phyloP scores from a whole-genome alignment of 2,888 invertebrate species.

The Euzetes globulus region DNA sequence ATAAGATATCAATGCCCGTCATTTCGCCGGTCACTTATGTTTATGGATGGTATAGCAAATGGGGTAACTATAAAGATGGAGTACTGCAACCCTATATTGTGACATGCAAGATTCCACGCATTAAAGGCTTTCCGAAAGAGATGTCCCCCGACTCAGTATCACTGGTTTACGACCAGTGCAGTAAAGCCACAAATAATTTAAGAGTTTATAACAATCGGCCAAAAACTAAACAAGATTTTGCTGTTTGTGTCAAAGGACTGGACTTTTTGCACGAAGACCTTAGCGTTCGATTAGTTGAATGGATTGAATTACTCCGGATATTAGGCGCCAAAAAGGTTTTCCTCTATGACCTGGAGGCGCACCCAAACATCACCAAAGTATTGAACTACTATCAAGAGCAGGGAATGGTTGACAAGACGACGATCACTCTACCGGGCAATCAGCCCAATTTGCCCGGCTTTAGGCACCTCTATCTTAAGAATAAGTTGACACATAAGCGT shows the following conservation, averaged over 20 bases:
- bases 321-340: conserved; percentile 85
- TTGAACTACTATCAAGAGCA: conserved; percentile 54
- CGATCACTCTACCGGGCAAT: conserved; percentile 54
- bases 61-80: conserved; percentile 86
- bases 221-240: conserved; percentile 63
- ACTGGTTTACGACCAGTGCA: conserved; percentile 73
- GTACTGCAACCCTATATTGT: conserved; percentile 84
- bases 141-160: conserved; percentile 60
- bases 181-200: conserved; percentile 71
- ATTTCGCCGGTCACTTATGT: conserved; percentile 82
- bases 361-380: conserved; percentile 80
- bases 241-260: conserved; percentile 86
- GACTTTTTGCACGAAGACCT: conserved; percentile 87
- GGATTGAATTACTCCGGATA: conserved; percentile 78
- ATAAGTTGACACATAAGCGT: conserved; percentile 60
- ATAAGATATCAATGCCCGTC: conserved; percentile 54
- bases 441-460: conserved; percentile 49
- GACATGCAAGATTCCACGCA: conserved; percentile 70
- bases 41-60: conserved; percentile 87
- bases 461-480: conserved; percentile 48
- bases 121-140: conserved; percentile 37
- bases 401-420: conserved; percentile 52
- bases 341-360: conserved; percentile 75
- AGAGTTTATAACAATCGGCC: conserved; percentile 73
- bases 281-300: conserved; percentile 80